A percentile compares a stretch with the other conserved stretches of the same genome.
Conservation (phyloP, 2,113 vertebrate genomes). For the Deroptyus accipitrinus region DNA sequence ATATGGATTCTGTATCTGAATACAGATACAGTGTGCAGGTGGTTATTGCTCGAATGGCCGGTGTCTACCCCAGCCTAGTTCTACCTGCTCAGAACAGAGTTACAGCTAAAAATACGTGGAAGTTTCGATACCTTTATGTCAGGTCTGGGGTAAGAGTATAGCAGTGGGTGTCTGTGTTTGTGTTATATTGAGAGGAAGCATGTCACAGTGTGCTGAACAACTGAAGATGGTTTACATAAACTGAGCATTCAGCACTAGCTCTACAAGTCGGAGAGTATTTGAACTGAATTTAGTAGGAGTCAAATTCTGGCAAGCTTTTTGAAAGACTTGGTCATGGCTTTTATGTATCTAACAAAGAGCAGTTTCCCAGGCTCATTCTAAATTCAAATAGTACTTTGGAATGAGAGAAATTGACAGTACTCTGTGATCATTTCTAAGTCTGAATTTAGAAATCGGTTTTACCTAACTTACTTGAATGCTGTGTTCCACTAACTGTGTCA, state of each 20-base stretch:
- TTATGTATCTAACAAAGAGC: neutral
- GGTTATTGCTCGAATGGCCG: neutral
- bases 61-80: neutral
- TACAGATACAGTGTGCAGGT: neutral
- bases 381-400: neutral
- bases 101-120: neutral
- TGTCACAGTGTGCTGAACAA: neutral
- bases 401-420: neutral
- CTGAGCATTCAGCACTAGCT: neutral
- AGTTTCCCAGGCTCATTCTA: neutral
- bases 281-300: neutral
- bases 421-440: neutral
- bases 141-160: neutral
- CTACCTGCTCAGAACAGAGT: neutral
- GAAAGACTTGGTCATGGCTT: neutral
- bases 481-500: neutral
- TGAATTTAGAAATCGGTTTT: neutral
- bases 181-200: neutral
- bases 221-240: neutral
- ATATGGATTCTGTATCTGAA: neutral
- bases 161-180: neutral
- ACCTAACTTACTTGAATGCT: neutral
- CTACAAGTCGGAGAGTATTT: neutral
- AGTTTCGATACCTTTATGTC: neutral
- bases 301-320: neutral